Percentiles rank a stretch among this genome's conserved stretches.
Conservation (phyloP, 1,140 invertebrate genomes). For the Drosophila persimilis region DNA sequence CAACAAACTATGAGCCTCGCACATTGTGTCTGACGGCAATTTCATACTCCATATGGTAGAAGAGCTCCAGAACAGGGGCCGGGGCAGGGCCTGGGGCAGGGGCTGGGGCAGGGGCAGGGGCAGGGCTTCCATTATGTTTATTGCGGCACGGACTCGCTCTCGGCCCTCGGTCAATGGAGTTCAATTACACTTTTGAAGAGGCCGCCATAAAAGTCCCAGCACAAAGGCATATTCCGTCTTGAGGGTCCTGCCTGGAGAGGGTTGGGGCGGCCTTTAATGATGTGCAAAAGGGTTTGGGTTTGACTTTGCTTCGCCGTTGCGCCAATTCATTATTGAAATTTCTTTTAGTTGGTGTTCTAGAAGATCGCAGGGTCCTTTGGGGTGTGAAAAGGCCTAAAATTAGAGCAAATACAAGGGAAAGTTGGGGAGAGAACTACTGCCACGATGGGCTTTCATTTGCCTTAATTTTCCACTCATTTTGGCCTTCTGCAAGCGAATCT, state of each 20-base stretch:
- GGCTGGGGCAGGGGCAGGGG: not conserved
- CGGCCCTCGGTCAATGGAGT: slow-evolving; percentile 38
- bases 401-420: no score
- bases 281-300: slow-evolving; percentile 33
- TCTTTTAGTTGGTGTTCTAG: not conserved
- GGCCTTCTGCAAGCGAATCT: no score
- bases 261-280: slow-evolving; percentile 22
- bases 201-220: slow-evolving; percentile 38
- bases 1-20: slow-evolving; percentile 60
- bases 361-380: no score
- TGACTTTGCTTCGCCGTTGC: not conserved
- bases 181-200: slow-evolving; percentile 56
- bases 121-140: slow-evolving; percentile 48
- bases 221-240: slow-evolving; percentile 1
- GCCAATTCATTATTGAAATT: slow-evolving; percentile 34
- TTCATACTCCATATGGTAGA: slow-evolving; percentile 49
- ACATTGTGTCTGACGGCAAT: slow-evolving; percentile 63
- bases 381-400: no score
- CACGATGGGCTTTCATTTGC: no score
- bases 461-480: no score
- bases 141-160: slow-evolving; percentile 31
- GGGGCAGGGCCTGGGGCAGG: no score
- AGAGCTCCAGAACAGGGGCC: not conserved
- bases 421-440: not conserved
- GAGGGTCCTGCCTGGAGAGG: slow-evolving; percentile 12